A percentile compares a stretch with the other conserved stretches of the same genome.
Conservation (phyloP, 1,140 invertebrate genomes). For the Lethrus apterus region DNA sequence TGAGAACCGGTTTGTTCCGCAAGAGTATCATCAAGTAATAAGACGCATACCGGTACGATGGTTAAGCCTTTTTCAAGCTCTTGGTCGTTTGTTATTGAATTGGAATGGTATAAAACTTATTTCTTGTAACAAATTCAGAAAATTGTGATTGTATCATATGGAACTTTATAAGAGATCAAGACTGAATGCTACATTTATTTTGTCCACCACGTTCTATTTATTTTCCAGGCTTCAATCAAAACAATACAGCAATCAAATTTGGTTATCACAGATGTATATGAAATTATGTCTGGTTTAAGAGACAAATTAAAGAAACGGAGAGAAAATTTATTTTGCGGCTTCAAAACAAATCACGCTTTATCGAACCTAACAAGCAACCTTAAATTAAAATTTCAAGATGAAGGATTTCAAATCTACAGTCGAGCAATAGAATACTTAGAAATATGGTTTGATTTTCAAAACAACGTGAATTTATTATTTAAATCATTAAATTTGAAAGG, state of each 20-base stretch:
- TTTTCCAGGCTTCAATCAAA: conserved; percentile 12
- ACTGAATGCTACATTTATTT: conserved; percentile 11
- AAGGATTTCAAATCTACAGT: conserved; percentile 4
- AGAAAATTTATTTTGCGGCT: conserved; percentile 6
- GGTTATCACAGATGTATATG: conserved; percentile 8
- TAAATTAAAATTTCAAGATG: conserved; percentile 4
- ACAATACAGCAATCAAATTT: conserved; percentile 5
- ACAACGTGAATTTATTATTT: conserved; percentile 10
- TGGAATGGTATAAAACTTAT: conserved; percentile 8
- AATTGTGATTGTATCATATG: conserved; percentile 7
- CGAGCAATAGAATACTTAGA: conserved; percentile 8
- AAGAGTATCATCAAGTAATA: conserved; percentile 5
- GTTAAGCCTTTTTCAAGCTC: conserved; percentile 8
- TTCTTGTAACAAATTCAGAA: conserved; percentile 3
- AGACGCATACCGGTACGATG: conserved; percentile 4
- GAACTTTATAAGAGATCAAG: conserved; percentile 6
- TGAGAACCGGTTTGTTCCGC: conserved; percentile 2
- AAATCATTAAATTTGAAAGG: conserved; percentile 11
- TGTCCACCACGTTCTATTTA: conserved; percentile 6
- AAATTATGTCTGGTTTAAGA: conserved; percentile 12
- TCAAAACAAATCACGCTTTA: conserved; percentile 6
- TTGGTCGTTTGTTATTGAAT: conserved; percentile 3
- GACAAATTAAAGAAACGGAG: conserved; percentile 4
- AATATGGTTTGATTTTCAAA: conserved; percentile 12
- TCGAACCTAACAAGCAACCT: conserved; percentile 2